A percentile compares a stretch with the other conserved stretches of the same genome.
These are phyloP conservation scores for Heliothis subflexa DNA, from an alignment of 1,140 invertebrate genomes.

Conservation along the genomic window DNA sequence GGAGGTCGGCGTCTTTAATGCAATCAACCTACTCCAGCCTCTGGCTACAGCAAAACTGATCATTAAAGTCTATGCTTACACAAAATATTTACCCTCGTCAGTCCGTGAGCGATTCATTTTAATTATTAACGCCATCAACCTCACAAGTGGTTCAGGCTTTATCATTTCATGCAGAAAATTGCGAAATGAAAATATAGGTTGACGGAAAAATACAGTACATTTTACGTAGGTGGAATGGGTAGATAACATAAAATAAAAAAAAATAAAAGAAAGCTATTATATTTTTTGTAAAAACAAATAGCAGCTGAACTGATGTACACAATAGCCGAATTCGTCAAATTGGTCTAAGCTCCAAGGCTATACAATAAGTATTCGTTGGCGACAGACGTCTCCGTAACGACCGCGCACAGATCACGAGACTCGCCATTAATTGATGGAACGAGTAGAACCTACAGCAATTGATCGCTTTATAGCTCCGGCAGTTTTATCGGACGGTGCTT, in stretches of 20 bases:
- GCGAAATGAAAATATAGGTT: slow-evolving; percentile 3
- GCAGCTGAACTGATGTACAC: neutral
- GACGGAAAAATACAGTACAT: too few relatives aligned
- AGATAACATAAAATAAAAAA: too few relatives aligned
- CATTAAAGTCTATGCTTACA: neutral
- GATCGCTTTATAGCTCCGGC: slow-evolving; percentile 9
- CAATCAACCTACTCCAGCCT: slow-evolving; percentile 18
- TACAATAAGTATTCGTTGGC: neutral
- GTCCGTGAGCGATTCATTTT: slow-evolving; percentile 7
- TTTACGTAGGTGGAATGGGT: too few relatives aligned
- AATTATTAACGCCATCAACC: slow-evolving; percentile 25
- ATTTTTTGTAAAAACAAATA: neutral
- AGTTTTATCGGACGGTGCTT: neutral
- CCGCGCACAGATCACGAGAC: slow-evolving; percentile 2
- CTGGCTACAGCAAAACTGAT: slow-evolving; percentile 5
- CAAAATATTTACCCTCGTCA: slow-evolving; percentile 22
- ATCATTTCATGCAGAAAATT: slow-evolving; percentile 9
- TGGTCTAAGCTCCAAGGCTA: neutral
- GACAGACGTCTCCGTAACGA: slow-evolving; percentile 10
- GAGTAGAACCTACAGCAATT: slow-evolving; percentile 5
- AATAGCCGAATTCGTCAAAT: neutral
- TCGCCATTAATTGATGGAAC: slow-evolving; percentile 33
- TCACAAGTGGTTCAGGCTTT: neutral
- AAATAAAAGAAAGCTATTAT: too few relatives aligned
- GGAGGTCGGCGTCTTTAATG: slow-evolving; percentile 37